Conservation (phyloP, 2,797 vertebrate genomes). For the Danio albolineatus region DNA sequence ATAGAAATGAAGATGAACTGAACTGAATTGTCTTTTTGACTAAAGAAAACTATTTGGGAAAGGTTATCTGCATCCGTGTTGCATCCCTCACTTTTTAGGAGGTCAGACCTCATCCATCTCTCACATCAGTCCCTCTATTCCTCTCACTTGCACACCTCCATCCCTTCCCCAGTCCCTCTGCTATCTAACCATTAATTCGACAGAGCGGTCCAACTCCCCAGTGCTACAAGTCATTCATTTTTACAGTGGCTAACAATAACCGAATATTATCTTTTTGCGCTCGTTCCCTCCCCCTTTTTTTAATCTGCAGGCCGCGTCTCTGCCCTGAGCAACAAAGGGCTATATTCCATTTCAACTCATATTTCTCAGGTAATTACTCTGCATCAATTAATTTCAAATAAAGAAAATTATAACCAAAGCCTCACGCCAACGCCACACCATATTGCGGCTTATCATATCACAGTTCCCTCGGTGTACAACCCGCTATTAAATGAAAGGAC, state of each 20-base stretch:
- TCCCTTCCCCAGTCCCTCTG: conserved; percentile 60
- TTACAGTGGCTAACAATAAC: conserved; percentile 75
- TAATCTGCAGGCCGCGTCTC: conserved; percentile 68
- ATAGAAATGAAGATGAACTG: too few species aligned
- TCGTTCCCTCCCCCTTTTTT: conserved; percentile 49
- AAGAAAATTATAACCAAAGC: conserved; percentile 67
- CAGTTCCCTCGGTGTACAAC: conserved; percentile 61
- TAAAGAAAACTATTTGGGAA: conserved; percentile 3
- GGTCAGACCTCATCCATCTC: neutral
- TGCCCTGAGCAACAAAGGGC: conserved; percentile 73
- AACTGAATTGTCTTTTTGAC: neutral
- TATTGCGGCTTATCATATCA: conserved; percentile 60
- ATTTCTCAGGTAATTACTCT: conserved; percentile 76
- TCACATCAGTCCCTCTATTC: neutral
- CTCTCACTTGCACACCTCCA: conserved; percentile 48
- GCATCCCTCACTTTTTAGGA: neutral
- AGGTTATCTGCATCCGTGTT: neutral
- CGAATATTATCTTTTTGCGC: conserved; percentile 69
- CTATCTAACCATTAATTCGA: conserved; percentile 74
- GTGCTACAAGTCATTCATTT: conserved; percentile 73
- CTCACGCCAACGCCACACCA: conserved; percentile 55
- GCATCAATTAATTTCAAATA: conserved; percentile 75
- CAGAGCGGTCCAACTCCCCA: conserved; percentile 70
- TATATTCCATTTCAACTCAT: conserved; percentile 72
- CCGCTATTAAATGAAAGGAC: conserved; percentile 65